Evolutionary conservation across 2,113 vertebrate species (phyloP).

Genomic region (Pelecanus crispus): DNA sequence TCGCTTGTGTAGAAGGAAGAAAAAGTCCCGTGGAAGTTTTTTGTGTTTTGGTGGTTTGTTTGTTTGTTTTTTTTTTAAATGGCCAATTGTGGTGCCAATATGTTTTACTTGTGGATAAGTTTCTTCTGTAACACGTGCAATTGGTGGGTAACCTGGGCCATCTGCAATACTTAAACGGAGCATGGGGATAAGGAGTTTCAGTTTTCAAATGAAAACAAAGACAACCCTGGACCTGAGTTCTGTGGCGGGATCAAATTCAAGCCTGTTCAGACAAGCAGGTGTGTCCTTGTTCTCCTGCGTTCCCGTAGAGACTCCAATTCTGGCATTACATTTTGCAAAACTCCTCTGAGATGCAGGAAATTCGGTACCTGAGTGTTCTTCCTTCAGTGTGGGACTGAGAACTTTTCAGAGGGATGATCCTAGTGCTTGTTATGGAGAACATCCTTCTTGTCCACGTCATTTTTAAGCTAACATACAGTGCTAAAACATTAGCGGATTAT

Average conservation of each 20-base stretch:
- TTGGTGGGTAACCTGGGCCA: too few relatives aligned
- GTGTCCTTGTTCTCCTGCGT: background rate
- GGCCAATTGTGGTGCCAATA: background rate
- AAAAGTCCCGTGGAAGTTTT: background rate
- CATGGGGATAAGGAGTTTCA: background rate
- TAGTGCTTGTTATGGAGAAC: too few relatives aligned
- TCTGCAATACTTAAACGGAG: background rate
- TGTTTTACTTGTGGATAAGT: background rate
- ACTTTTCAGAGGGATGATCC: background rate
- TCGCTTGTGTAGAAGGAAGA: background rate
- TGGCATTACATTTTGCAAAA: background rate
- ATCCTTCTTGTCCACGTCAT: background rate
- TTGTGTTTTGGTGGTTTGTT: too few relatives aligned
- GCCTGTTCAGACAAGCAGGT: background rate
- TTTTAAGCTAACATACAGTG: background rate
- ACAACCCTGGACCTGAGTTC: too few relatives aligned
- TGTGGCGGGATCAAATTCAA: background rate
- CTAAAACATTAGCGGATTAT: background rate
- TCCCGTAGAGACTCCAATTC: background rate
- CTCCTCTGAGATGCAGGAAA: background rate
- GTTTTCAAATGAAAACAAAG: background rate
- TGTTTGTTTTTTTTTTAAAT: background rate
- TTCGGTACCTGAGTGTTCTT: too few relatives aligned
- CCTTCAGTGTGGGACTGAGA: background rate
- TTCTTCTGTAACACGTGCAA: background rate